These are phyloP conservation scores for Chesias legatella DNA, from an alignment of 2,888 invertebrate genomes.

Conservation along the genomic window DNA sequence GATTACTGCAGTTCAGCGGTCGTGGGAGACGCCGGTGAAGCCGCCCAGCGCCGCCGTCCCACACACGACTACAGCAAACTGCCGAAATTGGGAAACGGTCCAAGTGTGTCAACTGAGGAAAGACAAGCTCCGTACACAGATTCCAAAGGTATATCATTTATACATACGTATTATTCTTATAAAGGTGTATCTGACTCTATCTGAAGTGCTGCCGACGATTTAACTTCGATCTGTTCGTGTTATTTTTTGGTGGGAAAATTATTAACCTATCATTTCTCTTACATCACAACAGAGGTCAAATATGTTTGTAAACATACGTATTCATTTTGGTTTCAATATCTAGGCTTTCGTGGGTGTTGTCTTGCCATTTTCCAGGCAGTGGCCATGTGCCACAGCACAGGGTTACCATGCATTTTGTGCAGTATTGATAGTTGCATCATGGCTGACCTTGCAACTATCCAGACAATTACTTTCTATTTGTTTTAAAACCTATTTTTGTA, in stretches of 20 bases:
- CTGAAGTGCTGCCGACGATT: slow-evolving; percentile 1
- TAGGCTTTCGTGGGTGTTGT: slow-evolving; percentile 10
- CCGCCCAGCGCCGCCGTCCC: slow-evolving; percentile 66
- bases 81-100: slow-evolving; percentile 69
- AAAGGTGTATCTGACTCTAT: slow-evolving; percentile 2
- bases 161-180: slow-evolving; percentile 12
- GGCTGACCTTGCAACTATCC: slow-evolving; percentile 48
- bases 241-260: slow-evolving; percentile 72
- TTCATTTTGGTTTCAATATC: slow-evolving; percentile 38
- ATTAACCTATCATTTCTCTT: slow-evolving; percentile 67
- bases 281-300: slow-evolving; percentile 73
- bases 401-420: slow-evolving; percentile 16
- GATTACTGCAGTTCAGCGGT: slow-evolving; percentile 51
- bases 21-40: slow-evolving; percentile 64
- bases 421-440: slow-evolving; percentile 45
- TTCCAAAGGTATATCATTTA: slow-evolving; percentile 57
- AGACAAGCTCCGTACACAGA: slow-evolving; percentile 55
- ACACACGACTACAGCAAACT: slow-evolving; percentile 69
- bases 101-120: slow-evolving; percentile 68
- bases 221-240: slow-evolving; percentile 13
- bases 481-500: slow-evolving; percentile 29
- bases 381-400: slow-evolving; percentile 1
- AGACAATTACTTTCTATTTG: slow-evolving; percentile 53
- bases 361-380: neutral
- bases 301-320: slow-evolving; percentile 73